Percentiles rank a stretch among this genome's conserved stretches.
Evolutionary conservation across 1,140 invertebrate species (phyloP).

Genomic region (Anthonomus grandis): DNA sequence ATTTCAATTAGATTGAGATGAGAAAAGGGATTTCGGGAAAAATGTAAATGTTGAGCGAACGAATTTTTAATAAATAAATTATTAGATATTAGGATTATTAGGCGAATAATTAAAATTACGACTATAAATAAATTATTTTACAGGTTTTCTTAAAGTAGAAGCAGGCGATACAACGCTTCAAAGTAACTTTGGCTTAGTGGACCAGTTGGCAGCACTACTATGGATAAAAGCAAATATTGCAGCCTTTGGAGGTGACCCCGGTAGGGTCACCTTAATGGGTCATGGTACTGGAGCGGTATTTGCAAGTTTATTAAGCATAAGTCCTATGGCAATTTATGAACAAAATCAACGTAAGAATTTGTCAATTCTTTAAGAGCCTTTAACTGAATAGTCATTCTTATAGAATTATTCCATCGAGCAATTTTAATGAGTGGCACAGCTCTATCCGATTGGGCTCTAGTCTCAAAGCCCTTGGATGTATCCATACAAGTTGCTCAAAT

Average conservation of each 20-base stretch:
- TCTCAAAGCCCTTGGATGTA: slow-evolving; percentile 72
- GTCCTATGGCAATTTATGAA: slow-evolving; percentile 59
- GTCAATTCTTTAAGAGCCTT: too few relatives aligned
- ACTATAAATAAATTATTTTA: too few relatives aligned
- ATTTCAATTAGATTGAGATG: too few relatives aligned
- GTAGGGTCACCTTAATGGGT: slow-evolving; percentile 83
- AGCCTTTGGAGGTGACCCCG: slow-evolving; percentile 82
- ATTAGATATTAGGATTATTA: too few relatives aligned
- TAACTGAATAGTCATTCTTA: too few relatives aligned
- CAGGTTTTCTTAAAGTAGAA: slow-evolving; percentile 78
- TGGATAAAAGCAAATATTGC: slow-evolving; percentile 86
- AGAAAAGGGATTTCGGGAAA: too few relatives aligned
- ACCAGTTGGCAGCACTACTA: slow-evolving; percentile 81
- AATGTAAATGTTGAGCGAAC: too few relatives aligned
- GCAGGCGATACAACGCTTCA: slow-evolving; percentile 56
- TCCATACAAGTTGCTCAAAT: slow-evolving; percentile 77
- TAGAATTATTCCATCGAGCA: slow-evolving; percentile 85
- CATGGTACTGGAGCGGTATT: slow-evolving; percentile 92
- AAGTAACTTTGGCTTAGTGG: slow-evolving; percentile 85
- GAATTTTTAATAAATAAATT: too few relatives aligned
- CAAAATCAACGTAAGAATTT: slow-evolving; percentile 31
- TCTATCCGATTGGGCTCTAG: slow-evolving; percentile 84
- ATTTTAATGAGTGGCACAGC: slow-evolving; percentile 94
- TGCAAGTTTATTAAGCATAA: slow-evolving; percentile 84
- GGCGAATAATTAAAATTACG: too few relatives aligned